Evolutionary conservation across 35 echinoderm and acorn worm genomes (phyloP).

Genomic region (Eucidaris tribuloides): DNA sequence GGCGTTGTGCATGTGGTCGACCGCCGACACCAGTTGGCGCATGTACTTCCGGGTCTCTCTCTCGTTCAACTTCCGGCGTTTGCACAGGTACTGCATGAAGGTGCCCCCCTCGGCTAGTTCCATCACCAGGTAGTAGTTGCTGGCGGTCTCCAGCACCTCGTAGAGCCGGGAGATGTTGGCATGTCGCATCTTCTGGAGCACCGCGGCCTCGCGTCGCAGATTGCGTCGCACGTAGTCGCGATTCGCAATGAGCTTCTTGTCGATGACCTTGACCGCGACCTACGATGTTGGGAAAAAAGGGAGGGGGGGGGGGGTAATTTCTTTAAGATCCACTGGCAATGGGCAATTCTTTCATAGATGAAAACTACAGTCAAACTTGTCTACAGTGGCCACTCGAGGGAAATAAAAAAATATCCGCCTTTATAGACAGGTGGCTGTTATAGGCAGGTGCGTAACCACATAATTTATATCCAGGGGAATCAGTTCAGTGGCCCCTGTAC

Average conservation of each 20-base stretch:
- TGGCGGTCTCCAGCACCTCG: conserved; percentile 85
- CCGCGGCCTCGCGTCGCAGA: conserved; percentile 78
- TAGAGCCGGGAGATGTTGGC: conserved; percentile 73
- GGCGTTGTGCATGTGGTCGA: conserved; percentile 86
- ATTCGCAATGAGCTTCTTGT: conserved; percentile 78
- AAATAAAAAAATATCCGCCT: too few species aligned
- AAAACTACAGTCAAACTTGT: too few species aligned
- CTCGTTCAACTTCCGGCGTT: conserved; percentile 57
- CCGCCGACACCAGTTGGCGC: conserved; percentile 76
- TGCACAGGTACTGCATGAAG: conserved; percentile 85
- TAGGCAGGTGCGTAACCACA: too few species aligned
- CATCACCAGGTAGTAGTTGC: conserved; percentile 94
- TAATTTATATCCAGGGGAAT: too few species aligned
- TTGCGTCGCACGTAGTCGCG: conserved; percentile 89
- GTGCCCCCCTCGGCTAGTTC: conserved; percentile 85
- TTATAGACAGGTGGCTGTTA: too few species aligned
- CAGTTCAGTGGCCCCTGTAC: too few species aligned
- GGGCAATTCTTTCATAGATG: neutral
- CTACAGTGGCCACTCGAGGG: too few species aligned
- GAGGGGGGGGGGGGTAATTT: neutral
- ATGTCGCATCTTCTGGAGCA: conserved; percentile 77
- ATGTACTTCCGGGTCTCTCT: conserved; percentile 79
- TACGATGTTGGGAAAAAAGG: conserved; percentile 11
- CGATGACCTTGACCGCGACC: conserved; percentile 93
- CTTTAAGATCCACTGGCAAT: too few species aligned